Evolutionary conservation across 2,888 invertebrate species (phyloP).

Genomic region (Apoderus coryli): DNA sequence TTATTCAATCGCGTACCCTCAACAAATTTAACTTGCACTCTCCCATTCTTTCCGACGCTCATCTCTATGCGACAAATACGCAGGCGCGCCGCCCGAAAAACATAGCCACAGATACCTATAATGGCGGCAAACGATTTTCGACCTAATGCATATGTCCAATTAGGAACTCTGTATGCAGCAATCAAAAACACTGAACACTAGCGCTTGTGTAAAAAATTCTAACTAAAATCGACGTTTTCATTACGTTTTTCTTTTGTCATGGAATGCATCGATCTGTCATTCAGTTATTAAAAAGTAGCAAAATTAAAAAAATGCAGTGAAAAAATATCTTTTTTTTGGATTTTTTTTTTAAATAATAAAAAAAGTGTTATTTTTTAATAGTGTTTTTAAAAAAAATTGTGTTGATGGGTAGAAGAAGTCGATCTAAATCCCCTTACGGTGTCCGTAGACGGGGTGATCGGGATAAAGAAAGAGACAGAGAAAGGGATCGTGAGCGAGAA

Average conservation of each 20-base stretch:
- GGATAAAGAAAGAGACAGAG: conserved; percentile 36
- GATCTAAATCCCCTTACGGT: conserved; percentile 35
- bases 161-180: conserved; percentile 16
- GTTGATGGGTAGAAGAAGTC: conserved; percentile 39
- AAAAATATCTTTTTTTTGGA: conserved; percentile 16
- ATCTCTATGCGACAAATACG: conserved; percentile 4
- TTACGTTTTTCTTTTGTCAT: conserved; percentile 28
- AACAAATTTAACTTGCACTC: conserved; percentile 24
- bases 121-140: conserved; percentile 13
- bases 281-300: conserved; percentile 22
- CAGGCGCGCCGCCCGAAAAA: no score
- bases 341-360: conserved; percentile 11
- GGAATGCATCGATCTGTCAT: conserved; percentile 17
- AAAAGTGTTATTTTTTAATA: conserved; percentile 13
- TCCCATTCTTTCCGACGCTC: conserved; percentile 8
- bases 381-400: conserved; percentile 11
- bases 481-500: conserved; percentile 34
- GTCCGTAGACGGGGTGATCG: conserved; percentile 37
- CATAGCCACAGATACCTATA: conserved; percentile 8
- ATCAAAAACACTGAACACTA: conserved; percentile 21
- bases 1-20: conserved; percentile 28
- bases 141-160: conserved; percentile 12
- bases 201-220: conserved; percentile 29
- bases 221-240: conserved; percentile 29
- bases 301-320: conserved; percentile 18